Evolutionary conservation across 2,113 vertebrate genomes (phyloP).

Genomic region (Oreochromis aureus): DNA sequence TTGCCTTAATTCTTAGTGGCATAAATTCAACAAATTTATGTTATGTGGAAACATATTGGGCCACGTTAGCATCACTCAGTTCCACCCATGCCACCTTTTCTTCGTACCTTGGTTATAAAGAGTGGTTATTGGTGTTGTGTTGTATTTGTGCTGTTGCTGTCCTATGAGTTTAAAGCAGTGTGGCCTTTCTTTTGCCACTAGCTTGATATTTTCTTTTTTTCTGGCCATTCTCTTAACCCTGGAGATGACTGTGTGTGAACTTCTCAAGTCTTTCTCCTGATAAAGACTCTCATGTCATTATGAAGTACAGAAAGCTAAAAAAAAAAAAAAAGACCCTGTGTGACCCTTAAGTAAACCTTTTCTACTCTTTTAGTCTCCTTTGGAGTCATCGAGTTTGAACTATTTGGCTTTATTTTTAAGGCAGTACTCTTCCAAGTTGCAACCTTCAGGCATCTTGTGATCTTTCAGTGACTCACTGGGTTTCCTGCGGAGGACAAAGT

Average conservation of each 20-base stretch:
- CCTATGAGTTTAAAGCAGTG: neutral
- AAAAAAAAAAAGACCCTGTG: neutral
- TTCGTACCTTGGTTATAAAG: neutral
- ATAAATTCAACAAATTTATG: neutral
- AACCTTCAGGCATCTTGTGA: slow-evolving; percentile 45
- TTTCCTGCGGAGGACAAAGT: slow-evolving; percentile 16
- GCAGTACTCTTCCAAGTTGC: neutral
- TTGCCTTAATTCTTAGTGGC: neutral
- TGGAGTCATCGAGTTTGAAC: neutral
- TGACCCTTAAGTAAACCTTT: neutral
- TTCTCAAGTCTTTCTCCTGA: neutral
- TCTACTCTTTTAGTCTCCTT: neutral
- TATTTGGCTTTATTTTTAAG: neutral
- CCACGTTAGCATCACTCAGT: neutral
- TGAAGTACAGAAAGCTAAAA: neutral
- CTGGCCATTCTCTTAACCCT: neutral
- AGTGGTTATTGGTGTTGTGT: neutral
- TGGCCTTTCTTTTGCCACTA: neutral
- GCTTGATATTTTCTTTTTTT: neutral
- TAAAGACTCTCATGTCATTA: neutral
- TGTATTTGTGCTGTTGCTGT: neutral
- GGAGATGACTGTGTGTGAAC: neutral
- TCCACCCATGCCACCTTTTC: neutral
- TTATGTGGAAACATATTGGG: neutral
- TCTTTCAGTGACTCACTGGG: slow-evolving; percentile 5